A percentile compares a stretch with the other conserved stretches of the same genome.
These are phyloP conservation scores for Osmerus eperlanus DNA, from an alignment of 2,113 vertebrate species.

Conservation along the genomic window DNA sequence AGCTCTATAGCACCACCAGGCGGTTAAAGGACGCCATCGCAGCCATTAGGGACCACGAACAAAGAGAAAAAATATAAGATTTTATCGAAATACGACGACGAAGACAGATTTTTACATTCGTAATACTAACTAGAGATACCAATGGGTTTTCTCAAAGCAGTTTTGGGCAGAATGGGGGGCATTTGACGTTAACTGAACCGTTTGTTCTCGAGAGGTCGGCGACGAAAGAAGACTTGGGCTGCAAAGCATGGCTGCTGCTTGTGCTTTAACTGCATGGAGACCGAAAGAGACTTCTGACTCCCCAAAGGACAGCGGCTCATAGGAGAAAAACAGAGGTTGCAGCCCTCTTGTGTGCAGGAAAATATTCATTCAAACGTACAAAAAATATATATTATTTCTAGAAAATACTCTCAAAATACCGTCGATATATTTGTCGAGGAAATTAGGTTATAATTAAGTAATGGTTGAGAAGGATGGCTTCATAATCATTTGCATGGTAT, in stretches of 20 bases:
- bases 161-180: conserved; percentile 45
- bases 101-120: conserved; percentile 51
- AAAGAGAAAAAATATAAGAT: conserved; percentile 76
- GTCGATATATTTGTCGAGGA: conserved; percentile 30
- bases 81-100: conserved; percentile 58
- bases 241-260: conserved; percentile 81
- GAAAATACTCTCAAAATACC: conserved; percentile 44
- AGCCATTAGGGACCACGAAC: conserved; percentile 76
- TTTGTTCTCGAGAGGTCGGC: conserved; percentile 71
- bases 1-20: background rate
- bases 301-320: conserved; percentile 61
- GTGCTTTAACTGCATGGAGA: conserved; percentile 78
- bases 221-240: conserved; percentile 73
- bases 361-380: conserved; percentile 57
- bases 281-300: conserved; percentile 73
- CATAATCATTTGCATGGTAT: conserved; percentile 61
- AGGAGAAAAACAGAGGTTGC: conserved; percentile 37
- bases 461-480: conserved; percentile 69
- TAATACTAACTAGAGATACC: conserved; percentile 55
- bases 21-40: conserved; percentile 42
- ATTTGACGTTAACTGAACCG: conserved; percentile 54
- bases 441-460: conserved; percentile 69
- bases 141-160: conserved; percentile 55
- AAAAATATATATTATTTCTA: conserved; percentile 60
- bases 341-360: conserved; percentile 37